Conservation (phyloP, 1,140 invertebrate species). For the Orussus abietinus region DNA sequence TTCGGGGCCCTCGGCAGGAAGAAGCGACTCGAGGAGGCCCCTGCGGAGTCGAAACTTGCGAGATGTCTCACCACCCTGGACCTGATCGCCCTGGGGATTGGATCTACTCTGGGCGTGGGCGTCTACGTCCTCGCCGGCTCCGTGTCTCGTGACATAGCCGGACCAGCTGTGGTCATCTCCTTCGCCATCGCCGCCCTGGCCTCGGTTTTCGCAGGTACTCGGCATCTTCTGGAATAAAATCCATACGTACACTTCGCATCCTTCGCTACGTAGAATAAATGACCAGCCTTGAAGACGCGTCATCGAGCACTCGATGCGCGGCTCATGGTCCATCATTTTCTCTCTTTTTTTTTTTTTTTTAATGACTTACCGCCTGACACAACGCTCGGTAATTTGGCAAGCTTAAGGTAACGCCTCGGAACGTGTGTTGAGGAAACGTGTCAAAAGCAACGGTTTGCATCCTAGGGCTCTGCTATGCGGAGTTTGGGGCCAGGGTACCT, state of each 20-base stretch:
- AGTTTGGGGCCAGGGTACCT: slow-evolving; percentile 85
- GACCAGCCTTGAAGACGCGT: no score
- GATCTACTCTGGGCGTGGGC: slow-evolving; percentile 82
- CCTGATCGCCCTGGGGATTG: slow-evolving; percentile 75
- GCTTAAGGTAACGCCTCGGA: no score
- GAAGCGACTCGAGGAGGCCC: slow-evolving; percentile 19
- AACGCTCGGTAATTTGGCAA: no score
- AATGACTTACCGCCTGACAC: no score
- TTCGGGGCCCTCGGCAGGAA: slow-evolving; percentile 30
- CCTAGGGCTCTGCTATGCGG: slow-evolving; percentile 80
- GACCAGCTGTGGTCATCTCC: slow-evolving; percentile 78
- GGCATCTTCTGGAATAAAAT: background rate
- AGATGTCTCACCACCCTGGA: slow-evolving; percentile 71
- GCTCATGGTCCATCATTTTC: no score
- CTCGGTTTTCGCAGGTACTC: slow-evolving; percentile 75
- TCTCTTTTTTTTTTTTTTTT: no score
- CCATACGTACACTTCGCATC: no score
- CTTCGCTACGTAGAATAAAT: background rate
- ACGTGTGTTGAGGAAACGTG: no score
- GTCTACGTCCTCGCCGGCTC: slow-evolving; percentile 85
- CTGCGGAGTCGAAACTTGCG: slow-evolving; percentile 54
- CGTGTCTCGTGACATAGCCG: slow-evolving; percentile 74
- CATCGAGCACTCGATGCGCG: no score
- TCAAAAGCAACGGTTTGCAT: no score
- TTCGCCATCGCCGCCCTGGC: slow-evolving; percentile 82